Evolutionary conservation across 2,888 invertebrate species (phyloP).

Genomic region (Eueremaeus valkanovi): DNA sequence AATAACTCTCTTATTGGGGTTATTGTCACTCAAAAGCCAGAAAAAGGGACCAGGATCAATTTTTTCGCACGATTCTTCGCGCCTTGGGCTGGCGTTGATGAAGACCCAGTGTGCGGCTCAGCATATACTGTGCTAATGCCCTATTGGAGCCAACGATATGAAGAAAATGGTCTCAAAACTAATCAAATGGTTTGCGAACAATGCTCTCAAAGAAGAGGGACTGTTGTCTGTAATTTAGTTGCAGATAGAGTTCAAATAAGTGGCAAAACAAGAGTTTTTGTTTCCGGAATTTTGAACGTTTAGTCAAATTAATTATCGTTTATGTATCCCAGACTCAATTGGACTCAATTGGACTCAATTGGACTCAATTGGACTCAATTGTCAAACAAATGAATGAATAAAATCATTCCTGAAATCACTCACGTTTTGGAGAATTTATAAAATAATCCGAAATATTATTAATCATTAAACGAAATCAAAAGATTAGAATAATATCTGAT

Average conservation of each 20-base stretch:
- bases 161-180: constrained; percentile 48
- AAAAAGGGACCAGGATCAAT: constrained; percentile 47
- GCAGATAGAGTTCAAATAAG: neutral
- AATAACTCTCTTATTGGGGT: constrained; percentile 48
- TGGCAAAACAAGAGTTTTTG: neutral
- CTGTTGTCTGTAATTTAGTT: constrained; percentile 46
- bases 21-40: constrained; percentile 49
- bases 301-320: too few species aligned
- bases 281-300: too few species aligned
- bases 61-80: constrained; percentile 56
- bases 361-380: too few species aligned
- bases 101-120: constrained; percentile 55
- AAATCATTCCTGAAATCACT: too few species aligned
- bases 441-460: too few species aligned
- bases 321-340: too few species aligned
- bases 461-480: too few species aligned
- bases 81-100: constrained; percentile 55
- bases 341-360: too few species aligned
- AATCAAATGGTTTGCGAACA: constrained; percentile 45
- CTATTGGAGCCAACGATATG: constrained; percentile 53
- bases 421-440: too few species aligned
- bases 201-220: constrained; percentile 50
- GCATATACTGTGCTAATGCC: constrained; percentile 55
- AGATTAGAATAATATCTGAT: too few species aligned
- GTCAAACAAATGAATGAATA: too few species aligned